Conservation (phyloP, 2,888 invertebrate genomes). For the Callinectes sapidus region DNA sequence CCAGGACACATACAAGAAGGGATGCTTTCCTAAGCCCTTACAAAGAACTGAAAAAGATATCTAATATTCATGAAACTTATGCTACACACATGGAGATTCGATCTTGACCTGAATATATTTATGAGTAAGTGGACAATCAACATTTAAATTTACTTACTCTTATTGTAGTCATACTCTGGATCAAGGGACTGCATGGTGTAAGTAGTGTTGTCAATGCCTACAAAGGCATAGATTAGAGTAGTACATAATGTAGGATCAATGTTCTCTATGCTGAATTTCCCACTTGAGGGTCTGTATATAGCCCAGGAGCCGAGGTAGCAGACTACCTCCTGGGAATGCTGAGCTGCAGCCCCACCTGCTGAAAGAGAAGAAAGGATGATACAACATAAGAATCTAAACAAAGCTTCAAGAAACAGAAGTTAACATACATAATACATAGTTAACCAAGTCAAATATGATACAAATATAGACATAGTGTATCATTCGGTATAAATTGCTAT, state of each 20-base stretch:
- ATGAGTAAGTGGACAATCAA: neutral
- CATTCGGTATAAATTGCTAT: too few species aligned
- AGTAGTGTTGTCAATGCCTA: conserved; percentile 81
- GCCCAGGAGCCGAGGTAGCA: conserved; percentile 71
- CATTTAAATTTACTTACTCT: conserved; percentile 50
- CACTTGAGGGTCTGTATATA: conserved; percentile 80
- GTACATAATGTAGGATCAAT: conserved; percentile 85
- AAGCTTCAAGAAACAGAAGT: neutral
- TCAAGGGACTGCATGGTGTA: conserved; percentile 73
- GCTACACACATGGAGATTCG: neutral
- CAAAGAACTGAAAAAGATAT: too few species aligned
- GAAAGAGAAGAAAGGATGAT: neutral
- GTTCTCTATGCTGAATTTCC: conserved; percentile 82
- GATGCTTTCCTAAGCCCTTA: too few species aligned
- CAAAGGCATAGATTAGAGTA: conserved; percentile 85
- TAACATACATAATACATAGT: too few species aligned
- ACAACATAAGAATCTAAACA: neutral
- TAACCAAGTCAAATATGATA: neutral
- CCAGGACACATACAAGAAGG: too few species aligned
- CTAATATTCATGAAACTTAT: neutral
- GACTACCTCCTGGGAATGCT: conserved; percentile 61
- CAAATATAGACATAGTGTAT: neutral
- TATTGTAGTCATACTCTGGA: conserved; percentile 66
- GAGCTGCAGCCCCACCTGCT: conserved; percentile 39
- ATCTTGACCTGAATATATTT: too few species aligned